Evolutionary conservation across 2,797 vertebrate genomes (phyloP), one percentile per base, ranked within the genome.

Genomic region (Acanthurus leucopareius): DNA sequence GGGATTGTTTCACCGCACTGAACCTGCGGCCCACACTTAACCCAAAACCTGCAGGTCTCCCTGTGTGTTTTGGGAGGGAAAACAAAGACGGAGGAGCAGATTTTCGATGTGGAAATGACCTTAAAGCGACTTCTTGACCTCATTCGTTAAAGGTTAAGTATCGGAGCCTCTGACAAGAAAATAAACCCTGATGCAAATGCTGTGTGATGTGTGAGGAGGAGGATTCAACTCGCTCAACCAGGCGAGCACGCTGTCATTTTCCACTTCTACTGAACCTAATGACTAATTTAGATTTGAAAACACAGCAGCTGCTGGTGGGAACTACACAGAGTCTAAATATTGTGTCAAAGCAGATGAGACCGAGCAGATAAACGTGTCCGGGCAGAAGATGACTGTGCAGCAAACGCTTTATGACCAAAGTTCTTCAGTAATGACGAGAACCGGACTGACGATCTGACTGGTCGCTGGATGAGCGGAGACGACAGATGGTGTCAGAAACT

Each of bases 1-100:
- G 4, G 75, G 74, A 68, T 78, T 62, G 22, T 61, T 73, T 84
- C 74, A 54, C 76, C 64, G 17, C 66, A 7, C 2, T 22, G 61
- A 78, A 51, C 65, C 38, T 49, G 19, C 19, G 65, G 61, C 38
- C 6, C 47, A 47, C 64, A 35, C 7, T 25, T 13, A 11, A 0
- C 5, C 19, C 56, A 16, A 59, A 38, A 47, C 60, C 56, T 63
- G 51, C 1, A 72, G 19, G 49, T 4, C 22, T 71, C 9, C 8
- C 14, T 7, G 1, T 32, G 44, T 68, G 17, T 54, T 15, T 25
- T 25, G 22, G 45, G 51, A 40, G 32, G 4, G 20, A 19, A 49
- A 78, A 74, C 32, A 20, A 3, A 15, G 25, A 40, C 20, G 0
- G 19, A 45, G 42, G 22, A 10, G n/a, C 28, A 10, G 38, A 47